Percentiles rank a stretch among this genome's conserved stretches.
Evolutionary conservation across 92 coral and sea anemone genomes (phyloP).

Genomic region (Hydrozoanthus gracilis): DNA sequence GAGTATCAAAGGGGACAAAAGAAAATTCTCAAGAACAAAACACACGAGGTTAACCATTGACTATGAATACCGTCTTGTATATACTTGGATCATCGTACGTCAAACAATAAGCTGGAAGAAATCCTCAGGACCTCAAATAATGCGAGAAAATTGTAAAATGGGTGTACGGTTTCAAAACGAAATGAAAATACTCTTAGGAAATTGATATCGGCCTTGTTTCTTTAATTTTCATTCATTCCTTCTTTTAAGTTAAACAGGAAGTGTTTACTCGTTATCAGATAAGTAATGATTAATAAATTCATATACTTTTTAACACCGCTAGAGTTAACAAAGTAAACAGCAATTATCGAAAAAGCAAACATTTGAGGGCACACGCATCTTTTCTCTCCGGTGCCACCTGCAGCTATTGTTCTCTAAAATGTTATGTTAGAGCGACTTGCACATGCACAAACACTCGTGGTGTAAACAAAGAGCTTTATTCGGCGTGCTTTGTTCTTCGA

Average conservation of each 20-base stretch:
- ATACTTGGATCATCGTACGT: background rate
- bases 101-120: constrained; percentile 8
- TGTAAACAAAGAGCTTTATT: constrained; percentile 37
- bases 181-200: too few species aligned
- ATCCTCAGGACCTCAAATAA: constrained; percentile 20
- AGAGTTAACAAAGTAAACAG: constrained; percentile 9
- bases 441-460: constrained; percentile 47
- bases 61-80: constrained; percentile 14
- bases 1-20: constrained; percentile 23
- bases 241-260: too few species aligned
- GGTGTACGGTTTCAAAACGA: background rate
- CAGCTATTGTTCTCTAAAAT: constrained; percentile 25
- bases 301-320: constrained; percentile 25
- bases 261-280: background rate
- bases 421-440: constrained; percentile 22
- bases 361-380: constrained; percentile 3
- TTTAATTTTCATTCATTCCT: too few species aligned
- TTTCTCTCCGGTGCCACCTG: constrained; percentile 22
- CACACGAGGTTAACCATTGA: constrained; percentile 6
- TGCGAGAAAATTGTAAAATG: background rate
- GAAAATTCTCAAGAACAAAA: background rate
- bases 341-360: constrained; percentile 32
- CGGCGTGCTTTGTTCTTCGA: constrained; percentile 32
- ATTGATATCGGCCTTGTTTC: too few species aligned
- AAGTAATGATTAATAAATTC: background rate